Evolutionary conservation across 2,797 vertebrate genomes (phyloP).

Genomic region (Lacerta bilineata): DNA sequence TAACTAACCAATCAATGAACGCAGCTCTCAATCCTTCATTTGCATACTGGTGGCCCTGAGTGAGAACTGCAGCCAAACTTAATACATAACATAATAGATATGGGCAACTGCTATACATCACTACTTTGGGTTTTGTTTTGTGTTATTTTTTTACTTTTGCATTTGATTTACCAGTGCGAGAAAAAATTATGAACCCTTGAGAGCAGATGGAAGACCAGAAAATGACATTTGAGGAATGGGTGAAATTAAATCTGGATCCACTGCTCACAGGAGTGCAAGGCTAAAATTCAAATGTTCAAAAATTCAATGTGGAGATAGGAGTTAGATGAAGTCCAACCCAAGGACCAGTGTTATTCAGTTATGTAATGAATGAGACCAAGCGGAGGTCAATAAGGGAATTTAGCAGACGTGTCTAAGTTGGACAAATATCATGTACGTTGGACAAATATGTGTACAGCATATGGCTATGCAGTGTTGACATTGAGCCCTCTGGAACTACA

Average conservation of each 20-base stretch:
- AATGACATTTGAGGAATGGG: neutral
- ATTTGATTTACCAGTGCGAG: neutral
- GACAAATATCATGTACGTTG: neutral
- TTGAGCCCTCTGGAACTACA: neutral
- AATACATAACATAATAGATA: neutral
- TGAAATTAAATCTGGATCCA: conserved; percentile 11
- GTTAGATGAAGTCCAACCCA: neutral
- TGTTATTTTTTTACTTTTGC: neutral
- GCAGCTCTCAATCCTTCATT: no score
- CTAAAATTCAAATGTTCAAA: neutral
- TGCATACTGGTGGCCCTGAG: no score
- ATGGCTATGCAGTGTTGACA: neutral
- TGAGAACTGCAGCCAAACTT: no score
- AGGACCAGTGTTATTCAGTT: neutral
- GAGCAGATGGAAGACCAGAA: conserved; percentile 4
- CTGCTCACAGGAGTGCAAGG: neutral
- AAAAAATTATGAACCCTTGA: neutral
- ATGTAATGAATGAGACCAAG: neutral
- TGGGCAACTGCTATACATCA: neutral
- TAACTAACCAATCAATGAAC: no score
- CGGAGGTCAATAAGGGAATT: neutral
- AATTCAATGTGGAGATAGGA: neutral
- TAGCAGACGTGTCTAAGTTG: neutral
- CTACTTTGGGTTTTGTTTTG: neutral
- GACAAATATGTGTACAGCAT: neutral